Conservation (phyloP, 2,113 vertebrate genomes). For the Podocnemis expansa region DNA sequence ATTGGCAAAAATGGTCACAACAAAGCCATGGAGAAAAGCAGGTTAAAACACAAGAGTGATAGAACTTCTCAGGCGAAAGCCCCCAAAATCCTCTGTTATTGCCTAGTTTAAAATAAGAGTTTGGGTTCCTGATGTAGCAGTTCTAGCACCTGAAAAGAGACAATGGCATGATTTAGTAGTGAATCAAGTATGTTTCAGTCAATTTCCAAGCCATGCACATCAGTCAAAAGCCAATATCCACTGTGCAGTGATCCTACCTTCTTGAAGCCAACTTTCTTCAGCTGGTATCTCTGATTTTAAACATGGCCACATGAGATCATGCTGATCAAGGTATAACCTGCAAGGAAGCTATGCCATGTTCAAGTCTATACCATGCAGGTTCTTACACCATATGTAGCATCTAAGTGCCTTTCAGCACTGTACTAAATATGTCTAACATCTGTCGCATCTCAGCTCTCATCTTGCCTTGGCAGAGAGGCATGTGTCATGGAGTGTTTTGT, state of each 20-base stretch:
- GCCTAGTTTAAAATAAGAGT: neutral
- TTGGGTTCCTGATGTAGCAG: neutral
- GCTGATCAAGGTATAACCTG: neutral
- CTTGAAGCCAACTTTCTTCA: neutral
- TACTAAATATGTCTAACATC: neutral
- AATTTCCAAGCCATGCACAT: neutral
- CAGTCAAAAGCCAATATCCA: neutral
- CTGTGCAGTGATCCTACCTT: neutral
- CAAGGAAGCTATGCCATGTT: neutral
- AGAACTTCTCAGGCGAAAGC: neutral
- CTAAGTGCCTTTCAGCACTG: neutral
- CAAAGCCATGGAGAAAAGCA: neutral
- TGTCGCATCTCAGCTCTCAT: neutral
- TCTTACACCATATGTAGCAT: neutral
- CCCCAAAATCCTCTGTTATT: neutral
- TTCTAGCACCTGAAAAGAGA: neutral
- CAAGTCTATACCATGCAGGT: neutral
- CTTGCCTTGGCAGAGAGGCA: neutral
- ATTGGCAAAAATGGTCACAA: neutral
- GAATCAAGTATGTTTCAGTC: neutral
- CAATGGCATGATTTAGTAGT: neutral
- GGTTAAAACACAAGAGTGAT: neutral
- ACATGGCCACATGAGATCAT: neutral
- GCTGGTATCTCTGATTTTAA: neutral
- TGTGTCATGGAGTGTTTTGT: rapidly evolving